Evolutionary conservation across 2,888 invertebrate species (phyloP), one percentile per base, ranked within the genome.

Genomic region (Drosophila conformis): DNA sequence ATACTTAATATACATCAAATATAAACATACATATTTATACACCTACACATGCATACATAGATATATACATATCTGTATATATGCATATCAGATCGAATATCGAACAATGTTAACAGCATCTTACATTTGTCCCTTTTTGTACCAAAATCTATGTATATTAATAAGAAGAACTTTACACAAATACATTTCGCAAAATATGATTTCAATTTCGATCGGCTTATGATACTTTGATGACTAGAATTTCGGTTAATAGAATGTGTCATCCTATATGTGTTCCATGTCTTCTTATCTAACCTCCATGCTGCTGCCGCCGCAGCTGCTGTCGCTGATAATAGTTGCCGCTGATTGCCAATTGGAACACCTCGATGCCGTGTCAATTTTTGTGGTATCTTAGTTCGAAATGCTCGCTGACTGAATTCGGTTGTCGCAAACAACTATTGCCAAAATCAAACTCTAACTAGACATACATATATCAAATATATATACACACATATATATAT

Each of bases 321-420:
- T 53, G n/a, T 36, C 48, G 56, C 78, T 81, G 83, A 83, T 83
- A 83, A 62, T 58, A 61, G 56, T 13, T 61, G 33, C n/a, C 61
- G 62, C 66, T 74, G 85, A 87, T 84, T 89, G 87, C 60, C 82
- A 86, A 83, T 81, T 83, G 87, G 51, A 64, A 53, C 58, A 58
- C 2, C 54, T 48, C 46, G 58, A 54, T 67, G 60, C 38, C 46
- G n/a, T 48, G 53, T 72, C 62, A 52, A 64, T 70, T 40, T 48
- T 56, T 49, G n/a, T 53, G 8, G 40, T 35, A 31, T 52, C n/a
- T 64, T 76, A 87, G 83, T 89, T 51, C 53, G 46, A 60, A 59
- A 57, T 46, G 36, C 40, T 60, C 76, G 38, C 49, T 73, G 48
- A n/a, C 58, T 53, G 59, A 58, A 68, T 42, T 67, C 67, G 76